phyloP scores from a whole-genome alignment of 2,113 vertebrate genomes.

The Riparia riparia region DNA sequence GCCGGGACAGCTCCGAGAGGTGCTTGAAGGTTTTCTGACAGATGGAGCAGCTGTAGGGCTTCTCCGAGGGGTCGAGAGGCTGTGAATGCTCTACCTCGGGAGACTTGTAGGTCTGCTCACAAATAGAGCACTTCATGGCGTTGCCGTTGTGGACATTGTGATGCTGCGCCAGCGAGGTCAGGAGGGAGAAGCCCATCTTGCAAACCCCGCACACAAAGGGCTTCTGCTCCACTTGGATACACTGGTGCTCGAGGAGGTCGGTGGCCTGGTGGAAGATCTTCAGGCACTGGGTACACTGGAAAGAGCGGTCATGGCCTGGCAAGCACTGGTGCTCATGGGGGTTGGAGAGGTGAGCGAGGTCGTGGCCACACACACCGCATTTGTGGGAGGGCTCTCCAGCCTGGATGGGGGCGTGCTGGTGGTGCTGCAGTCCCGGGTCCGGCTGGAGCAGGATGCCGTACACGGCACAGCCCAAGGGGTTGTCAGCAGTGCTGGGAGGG shows the following conservation, averaged over 20 bases:
- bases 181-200: constrained; percentile 98
- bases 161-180: constrained; percentile 93
- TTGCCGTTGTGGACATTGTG: constrained; percentile 90
- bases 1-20: constrained; percentile 92
- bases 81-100: constrained; percentile 71
- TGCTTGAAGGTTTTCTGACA: constrained; percentile 98
- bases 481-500: constrained; percentile 84
- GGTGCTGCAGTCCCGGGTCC: constrained; percentile 85
- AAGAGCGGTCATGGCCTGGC: constrained; percentile 89
- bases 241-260: constrained; percentile 95
- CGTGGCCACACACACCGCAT: constrained; percentile 92
- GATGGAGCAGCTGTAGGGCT: constrained; percentile 93
- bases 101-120: constrained; percentile 94
- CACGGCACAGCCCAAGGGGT: constrained; percentile 90
- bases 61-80: constrained; percentile 75
- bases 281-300: constrained; percentile 97
- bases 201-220: constrained; percentile 96
- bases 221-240: constrained; percentile 97
- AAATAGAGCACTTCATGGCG: constrained; percentile 95
- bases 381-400: constrained; percentile 86
- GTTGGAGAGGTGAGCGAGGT: constrained; percentile 90
- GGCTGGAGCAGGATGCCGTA: constrained; percentile 95
- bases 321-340: constrained; percentile 96
- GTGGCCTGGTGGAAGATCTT: constrained; percentile 99
- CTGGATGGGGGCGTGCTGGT: constrained; percentile 82